Base-by-base conservation (phyloP, 2,797 vertebrate genomes). In the Syngnathus acus region DNA sequence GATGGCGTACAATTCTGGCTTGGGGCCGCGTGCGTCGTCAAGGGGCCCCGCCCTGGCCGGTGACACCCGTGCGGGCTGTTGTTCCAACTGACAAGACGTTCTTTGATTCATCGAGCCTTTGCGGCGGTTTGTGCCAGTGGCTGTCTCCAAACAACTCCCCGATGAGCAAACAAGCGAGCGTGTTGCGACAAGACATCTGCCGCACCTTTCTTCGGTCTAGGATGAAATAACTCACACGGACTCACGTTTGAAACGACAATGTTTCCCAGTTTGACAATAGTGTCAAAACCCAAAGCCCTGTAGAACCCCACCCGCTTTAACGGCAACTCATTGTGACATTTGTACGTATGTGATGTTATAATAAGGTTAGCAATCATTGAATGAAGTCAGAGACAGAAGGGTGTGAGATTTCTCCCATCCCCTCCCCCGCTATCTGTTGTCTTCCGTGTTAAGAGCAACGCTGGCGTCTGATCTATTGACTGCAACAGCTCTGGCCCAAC, bases 101-200 rank as follows among this genome's bases (percentile, higher is more conserved):
- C 21, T 23, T 23, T 53, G 10, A 4, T 23, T 23, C 1, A 23
- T 14, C 26, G 53, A 23, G 21, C 26, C 26, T 32, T 32, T 23
- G 21, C 26, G 6, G 53, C 11, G 53, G 57, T 39, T 38, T 40
- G 57, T 39, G 57, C n/a, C 7, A 9, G 32, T 38, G 57, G 21
- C 48, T 26, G 23, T 68, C 68, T 63, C 62, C 26, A 62, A 61
- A 69, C 17, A 48, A 17, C 54, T 62, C 62, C 62, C 64, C 40
- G 40, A 74, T 81, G 78, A 84, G 67, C 68, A 65, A 71, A 78
- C 71, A 79, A 21, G 53, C 23, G 1, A 72, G 64, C 85, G 16
- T 78, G 89, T 84, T 60, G 19, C 21, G 70, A 82, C 89, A 84
- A 13, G 88, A 72, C 4, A 66, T 43, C 45, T 16, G 14, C 50